These are phyloP conservation scores for Asbolus verrucosus DNA, from an alignment of 1,140 invertebrate species.

Conservation along the genomic window DNA sequence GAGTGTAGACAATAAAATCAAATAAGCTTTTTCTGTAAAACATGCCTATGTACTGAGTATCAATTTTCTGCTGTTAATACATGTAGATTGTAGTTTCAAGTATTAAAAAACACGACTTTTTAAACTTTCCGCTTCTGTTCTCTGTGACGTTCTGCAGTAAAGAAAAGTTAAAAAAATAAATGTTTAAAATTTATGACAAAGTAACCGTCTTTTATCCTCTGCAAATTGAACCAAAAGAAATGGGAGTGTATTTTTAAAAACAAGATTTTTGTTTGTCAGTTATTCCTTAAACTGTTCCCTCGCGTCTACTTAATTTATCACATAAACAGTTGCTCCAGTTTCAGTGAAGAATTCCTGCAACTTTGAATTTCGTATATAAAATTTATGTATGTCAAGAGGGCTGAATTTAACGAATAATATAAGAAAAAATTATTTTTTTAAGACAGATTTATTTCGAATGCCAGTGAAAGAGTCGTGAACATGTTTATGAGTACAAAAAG, in stretches of 20 bases:
- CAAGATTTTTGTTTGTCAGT: slow-evolving; percentile 16
- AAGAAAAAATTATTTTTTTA: too few species aligned
- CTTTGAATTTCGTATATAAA: slow-evolving; percentile 7
- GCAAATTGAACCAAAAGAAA: slow-evolving; percentile 1
- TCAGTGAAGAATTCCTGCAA: slow-evolving; percentile 8
- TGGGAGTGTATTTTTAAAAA: neutral
- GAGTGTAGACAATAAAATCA: too few species aligned
- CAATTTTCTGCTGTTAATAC: too few species aligned
- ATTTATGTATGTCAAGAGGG: neutral
- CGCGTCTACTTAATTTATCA: slow-evolving; percentile 10
- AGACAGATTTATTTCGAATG: too few species aligned
- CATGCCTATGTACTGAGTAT: too few species aligned
- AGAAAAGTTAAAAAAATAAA: neutral
- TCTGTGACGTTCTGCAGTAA: too few species aligned
- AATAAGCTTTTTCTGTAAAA: too few species aligned
- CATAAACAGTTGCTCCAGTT: slow-evolving; percentile 10
- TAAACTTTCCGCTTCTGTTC: too few species aligned
- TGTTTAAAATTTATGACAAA: slow-evolving; percentile 15
- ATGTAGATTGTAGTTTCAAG: too few species aligned
- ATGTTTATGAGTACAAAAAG: too few species aligned
- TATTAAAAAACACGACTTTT: neutral
- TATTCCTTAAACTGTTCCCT: slow-evolving; percentile 9
- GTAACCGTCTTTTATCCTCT: neutral
- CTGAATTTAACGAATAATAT: too few species aligned
- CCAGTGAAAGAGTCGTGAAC: too few species aligned